These are phyloP conservation scores for Euzophera pinguis DNA, from an alignment of 2,888 invertebrate species.

Conservation along the genomic window DNA sequence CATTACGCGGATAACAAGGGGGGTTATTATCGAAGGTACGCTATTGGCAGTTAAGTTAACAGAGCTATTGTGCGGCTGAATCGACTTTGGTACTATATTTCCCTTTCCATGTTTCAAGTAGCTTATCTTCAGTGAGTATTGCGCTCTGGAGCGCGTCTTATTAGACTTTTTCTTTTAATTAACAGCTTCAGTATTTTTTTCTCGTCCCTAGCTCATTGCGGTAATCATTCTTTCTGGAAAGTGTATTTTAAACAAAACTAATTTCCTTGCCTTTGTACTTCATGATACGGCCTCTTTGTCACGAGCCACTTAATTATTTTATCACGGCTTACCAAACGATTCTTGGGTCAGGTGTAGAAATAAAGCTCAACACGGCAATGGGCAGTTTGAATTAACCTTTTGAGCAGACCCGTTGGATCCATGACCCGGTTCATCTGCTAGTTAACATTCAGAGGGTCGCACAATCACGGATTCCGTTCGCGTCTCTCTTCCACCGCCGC, in stretches of 20 bases:
- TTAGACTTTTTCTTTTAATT: constrained; percentile 38
- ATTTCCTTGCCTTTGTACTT: constrained; percentile 7
- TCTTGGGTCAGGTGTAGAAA: constrained; percentile 34
- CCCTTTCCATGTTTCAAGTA: constrained; percentile 23
- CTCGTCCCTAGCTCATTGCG: constrained; percentile 30
- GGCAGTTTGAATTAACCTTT: constrained; percentile 62
- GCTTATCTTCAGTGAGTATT: constrained; percentile 25
- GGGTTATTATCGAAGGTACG: constrained; percentile 21
- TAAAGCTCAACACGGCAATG: constrained; percentile 44
- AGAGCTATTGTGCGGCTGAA: constrained; percentile 25
- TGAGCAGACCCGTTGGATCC: constrained; percentile 47
- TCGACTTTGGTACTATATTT: constrained; percentile 24
- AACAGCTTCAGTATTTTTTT: constrained; percentile 45
- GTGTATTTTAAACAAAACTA: constrained; percentile 22
- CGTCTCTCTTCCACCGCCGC: constrained; percentile 51
- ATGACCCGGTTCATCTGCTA: constrained; percentile 64
- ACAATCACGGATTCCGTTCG: constrained; percentile 67
- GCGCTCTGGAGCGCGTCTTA: constrained; percentile 21
- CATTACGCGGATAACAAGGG: constrained; percentile 10
- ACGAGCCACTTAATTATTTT: constrained; percentile 13
- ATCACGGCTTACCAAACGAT: constrained; percentile 23
- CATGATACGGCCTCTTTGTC: constrained; percentile 1
- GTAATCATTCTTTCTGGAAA: constrained; percentile 34
- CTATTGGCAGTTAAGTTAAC: constrained; percentile 26
- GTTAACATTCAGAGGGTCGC: constrained; percentile 75